Percentiles rank a stretch among this genome's conserved stretches.
Conservation (phyloP, 1,140 invertebrate genomes). For the Bacillus rossius region DNA sequence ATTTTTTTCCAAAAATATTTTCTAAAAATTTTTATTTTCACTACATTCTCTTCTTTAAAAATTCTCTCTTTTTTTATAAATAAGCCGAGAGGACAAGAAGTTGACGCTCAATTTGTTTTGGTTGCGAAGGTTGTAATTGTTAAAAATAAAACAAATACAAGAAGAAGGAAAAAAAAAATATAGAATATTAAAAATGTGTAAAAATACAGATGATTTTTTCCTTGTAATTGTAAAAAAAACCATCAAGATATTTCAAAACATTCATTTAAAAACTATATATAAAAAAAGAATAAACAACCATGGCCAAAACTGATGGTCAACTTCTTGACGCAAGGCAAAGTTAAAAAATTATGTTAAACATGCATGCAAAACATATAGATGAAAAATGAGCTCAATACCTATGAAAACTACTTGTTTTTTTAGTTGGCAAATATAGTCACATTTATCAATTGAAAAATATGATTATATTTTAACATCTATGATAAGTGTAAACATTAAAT, state of each 20-base stretch:
- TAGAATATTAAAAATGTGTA: conserved; percentile 20
- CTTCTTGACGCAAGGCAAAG: conserved; percentile 69
- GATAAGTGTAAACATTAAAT: too few relatives aligned
- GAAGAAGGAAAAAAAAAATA: conserved; percentile 12
- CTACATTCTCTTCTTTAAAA: too few relatives aligned
- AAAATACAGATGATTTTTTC: not conserved
- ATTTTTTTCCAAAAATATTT: conserved; percentile 9
- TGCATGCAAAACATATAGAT: not conserved
- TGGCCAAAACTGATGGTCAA: conserved; percentile 86
- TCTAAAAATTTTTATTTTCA: not conserved
- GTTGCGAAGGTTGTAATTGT: too few relatives aligned
- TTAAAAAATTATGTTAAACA: conserved; percentile 12
- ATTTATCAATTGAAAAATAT: too few relatives aligned
- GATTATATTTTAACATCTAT: too few relatives aligned
- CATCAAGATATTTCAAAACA: conserved; percentile 1
- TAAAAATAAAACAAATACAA: too few relatives aligned
- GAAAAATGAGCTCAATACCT: too few relatives aligned
- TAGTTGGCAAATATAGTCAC: too few relatives aligned
- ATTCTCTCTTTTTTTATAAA: not conserved
- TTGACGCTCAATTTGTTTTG: conserved; percentile 91
- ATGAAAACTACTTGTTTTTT: too few relatives aligned
- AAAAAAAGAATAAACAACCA: conserved; percentile 59
- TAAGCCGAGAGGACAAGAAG: conserved; percentile 61
- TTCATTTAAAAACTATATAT: conserved; percentile 18
- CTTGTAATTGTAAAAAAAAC: not conserved